phyloP scores from a whole-genome alignment of 2,888 invertebrate species.

The Tillus elongatus region DNA sequence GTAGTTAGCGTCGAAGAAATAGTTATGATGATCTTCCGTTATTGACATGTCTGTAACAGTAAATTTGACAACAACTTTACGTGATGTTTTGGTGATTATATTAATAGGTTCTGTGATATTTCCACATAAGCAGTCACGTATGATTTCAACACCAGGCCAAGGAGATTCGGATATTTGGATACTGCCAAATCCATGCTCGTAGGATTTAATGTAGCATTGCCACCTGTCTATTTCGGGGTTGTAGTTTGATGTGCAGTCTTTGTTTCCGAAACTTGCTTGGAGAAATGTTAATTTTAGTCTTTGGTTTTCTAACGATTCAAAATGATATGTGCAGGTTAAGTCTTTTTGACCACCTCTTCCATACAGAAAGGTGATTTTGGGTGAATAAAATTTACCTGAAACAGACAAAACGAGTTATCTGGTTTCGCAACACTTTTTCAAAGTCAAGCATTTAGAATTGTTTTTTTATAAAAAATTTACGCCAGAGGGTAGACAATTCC shows the following conservation, averaged over 20 bases:
- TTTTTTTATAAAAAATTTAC: no score
- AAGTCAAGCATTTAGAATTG: no score
- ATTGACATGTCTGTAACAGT: conserved; percentile 71
- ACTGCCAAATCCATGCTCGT: conserved; percentile 29
- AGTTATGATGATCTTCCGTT: conserved; percentile 69
- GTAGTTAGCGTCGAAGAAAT: conserved; percentile 67
- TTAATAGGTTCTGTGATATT: conserved; percentile 57
- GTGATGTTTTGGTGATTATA: conserved; percentile 59
- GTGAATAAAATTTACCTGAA: conserved; percentile 62
- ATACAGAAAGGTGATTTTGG: conserved; percentile 72
- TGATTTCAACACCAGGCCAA: conserved; percentile 57
- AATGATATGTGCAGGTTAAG: conserved; percentile 65
- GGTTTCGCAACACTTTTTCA: no score
- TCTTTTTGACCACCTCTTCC: conserved; percentile 72
- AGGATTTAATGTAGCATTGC: conserved; percentile 51
- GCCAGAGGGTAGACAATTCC: no score
- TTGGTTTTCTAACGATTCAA: conserved; percentile 61
- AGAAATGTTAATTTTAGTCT: conserved; percentile 60
- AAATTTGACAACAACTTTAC: conserved; percentile 63
- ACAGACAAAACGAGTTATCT: no score
- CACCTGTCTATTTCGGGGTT: conserved; percentile 60
- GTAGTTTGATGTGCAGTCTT: conserved; percentile 56
- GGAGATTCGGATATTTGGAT: conserved; percentile 56
- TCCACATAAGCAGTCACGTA: conserved; percentile 65
- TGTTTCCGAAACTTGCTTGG: conserved; percentile 61